A percentile compares a stretch with the other conserved stretches of the same genome.
Conservation (phyloP, 1,140 invertebrate species). For the Drosophila tsacasi region DNA sequence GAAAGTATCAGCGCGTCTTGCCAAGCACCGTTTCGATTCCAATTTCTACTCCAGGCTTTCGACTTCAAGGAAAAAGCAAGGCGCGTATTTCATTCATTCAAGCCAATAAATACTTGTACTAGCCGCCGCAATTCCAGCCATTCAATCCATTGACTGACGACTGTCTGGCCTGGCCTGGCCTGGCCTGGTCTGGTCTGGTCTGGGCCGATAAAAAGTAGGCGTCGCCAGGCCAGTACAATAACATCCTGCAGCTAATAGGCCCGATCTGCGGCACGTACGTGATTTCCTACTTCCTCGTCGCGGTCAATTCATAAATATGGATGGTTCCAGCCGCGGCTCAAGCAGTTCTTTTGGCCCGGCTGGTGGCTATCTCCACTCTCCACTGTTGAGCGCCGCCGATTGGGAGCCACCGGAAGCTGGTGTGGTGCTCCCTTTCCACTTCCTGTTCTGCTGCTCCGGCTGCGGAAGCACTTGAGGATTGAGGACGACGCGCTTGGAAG, state of each 20-base stretch:
- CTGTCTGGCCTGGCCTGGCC: slow-evolving; percentile 40
- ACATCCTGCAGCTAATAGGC: slow-evolving; percentile 79
- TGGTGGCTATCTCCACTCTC: slow-evolving; percentile 6
- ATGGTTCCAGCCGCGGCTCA: slow-evolving; percentile 38
- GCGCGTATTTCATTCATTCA: slow-evolving; percentile 74
- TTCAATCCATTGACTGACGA: slow-evolving; percentile 43
- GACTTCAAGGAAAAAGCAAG: slow-evolving; percentile 46
- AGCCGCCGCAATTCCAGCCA: slow-evolving; percentile 20
- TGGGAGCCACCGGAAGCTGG: slow-evolving; percentile 71
- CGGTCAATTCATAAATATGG: slow-evolving; percentile 78
- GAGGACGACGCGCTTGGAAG: slow-evolving; percentile 13
- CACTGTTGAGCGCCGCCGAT: slow-evolving; percentile 23
- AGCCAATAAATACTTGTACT: slow-evolving; percentile 13
- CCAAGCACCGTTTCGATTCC: slow-evolving; percentile 66
- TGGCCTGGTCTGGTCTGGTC: slow-evolving; percentile 52
- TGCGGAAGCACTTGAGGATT: slow-evolving; percentile 70
- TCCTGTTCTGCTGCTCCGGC: slow-evolving; percentile 52
- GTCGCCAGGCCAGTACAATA: slow-evolving; percentile 54
- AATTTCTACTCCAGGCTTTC: slow-evolving; percentile 15
- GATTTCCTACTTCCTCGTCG: slow-evolving; percentile 82
- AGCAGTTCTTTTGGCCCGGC: slow-evolving; percentile 15
- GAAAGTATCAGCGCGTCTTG: slow-evolving; percentile 70
- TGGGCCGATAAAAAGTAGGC: slow-evolving; percentile 76
- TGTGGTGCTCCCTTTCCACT: slow-evolving; percentile 50
- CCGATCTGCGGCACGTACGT: slow-evolving; percentile 69